phyloP scores from a whole-genome alignment of 2,113 vertebrate species.

The Eptesicus fuscus region DNA sequence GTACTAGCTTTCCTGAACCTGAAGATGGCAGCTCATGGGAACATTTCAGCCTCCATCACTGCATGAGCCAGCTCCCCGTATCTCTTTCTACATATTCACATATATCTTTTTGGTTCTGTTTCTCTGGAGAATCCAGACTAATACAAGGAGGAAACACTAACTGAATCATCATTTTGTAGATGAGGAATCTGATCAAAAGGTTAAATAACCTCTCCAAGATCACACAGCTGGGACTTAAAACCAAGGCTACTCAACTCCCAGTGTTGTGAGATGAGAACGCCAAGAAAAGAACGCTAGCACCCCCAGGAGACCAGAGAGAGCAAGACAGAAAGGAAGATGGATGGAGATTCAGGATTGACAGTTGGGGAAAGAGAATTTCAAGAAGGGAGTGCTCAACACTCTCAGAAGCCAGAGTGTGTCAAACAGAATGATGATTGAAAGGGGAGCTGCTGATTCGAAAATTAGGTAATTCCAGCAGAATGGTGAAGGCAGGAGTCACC shows the following conservation, averaged over 20 bases:
- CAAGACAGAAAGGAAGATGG: background rate
- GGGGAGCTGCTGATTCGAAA: background rate
- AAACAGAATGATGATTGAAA: background rate
- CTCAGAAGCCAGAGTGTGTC: background rate
- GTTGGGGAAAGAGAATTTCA: background rate
- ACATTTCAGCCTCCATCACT: background rate
- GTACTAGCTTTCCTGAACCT: background rate
- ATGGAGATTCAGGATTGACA: background rate
- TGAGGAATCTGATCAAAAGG: background rate
- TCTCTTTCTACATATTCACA: background rate
- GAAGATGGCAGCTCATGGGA: background rate
- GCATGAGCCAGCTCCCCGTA: background rate
- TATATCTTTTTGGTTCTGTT: background rate
- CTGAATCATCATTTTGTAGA: background rate
- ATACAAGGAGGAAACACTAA: background rate
- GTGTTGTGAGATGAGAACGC: background rate
- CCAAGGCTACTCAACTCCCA: background rate
- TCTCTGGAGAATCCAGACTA: background rate
- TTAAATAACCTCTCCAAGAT: background rate
- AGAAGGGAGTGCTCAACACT: background rate
- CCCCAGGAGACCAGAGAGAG: background rate
- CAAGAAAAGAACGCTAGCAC: background rate
- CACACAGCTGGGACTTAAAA: background rate
- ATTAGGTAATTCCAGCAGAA: background rate
- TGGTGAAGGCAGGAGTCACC: background rate